Evolutionary conservation across 2,888 invertebrate species (phyloP), one percentile per base, ranked within the genome.

Genomic region (Hypena proboscidalis): DNA sequence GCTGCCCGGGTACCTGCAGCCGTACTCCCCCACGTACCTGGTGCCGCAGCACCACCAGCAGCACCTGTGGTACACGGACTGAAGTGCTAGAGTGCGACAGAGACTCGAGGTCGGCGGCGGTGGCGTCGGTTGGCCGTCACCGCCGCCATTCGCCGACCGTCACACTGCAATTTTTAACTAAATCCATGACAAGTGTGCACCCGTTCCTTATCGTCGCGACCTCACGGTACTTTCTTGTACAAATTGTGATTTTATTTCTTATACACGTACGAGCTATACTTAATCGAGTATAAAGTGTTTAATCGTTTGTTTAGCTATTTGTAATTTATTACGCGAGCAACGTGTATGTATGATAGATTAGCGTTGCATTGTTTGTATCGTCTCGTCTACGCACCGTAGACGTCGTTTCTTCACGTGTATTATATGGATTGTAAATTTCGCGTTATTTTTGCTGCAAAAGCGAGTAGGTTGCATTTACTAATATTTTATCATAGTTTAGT

Each of bases 31-130:
- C 66, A 89, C 90, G 2, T 90, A 85, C 76, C 85, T 90, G 3
- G 88, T 90, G 66, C 88, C 72, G 56, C 77, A 71, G 45, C 83
- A 80, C 49, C 85, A 56, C 92, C 95, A 49, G 87, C 96, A 70
- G 93, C 95, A 94, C 73, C 92, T 96, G 55, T 96, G 96, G 95
- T 96, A 95, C 89, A 94, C 95, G 50, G 95, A 95, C 85, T 95
- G 76, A 74, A n/a, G n/a, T n/a, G n/a, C n/a, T n/a, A n/a, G n/a
- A n/a, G n/a, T n/a, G n/a, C n/a, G n/a, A n/a, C n/a, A n/a, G n/a
- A n/a, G n/a, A n/a, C n/a, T n/a, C n/a, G n/a, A n/a, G n/a, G n/a
- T n/a, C n/a, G n/a, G n/a, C n/a, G n/a, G n/a, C n/a, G n/a, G n/a
- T n/a, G n/a, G n/a, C n/a, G n/a, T n/a, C n/a, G n/a, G n/a, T n/a